phyloP scores from a whole-genome alignment of 2,113 vertebrate species.

The Grus americana region DNA sequence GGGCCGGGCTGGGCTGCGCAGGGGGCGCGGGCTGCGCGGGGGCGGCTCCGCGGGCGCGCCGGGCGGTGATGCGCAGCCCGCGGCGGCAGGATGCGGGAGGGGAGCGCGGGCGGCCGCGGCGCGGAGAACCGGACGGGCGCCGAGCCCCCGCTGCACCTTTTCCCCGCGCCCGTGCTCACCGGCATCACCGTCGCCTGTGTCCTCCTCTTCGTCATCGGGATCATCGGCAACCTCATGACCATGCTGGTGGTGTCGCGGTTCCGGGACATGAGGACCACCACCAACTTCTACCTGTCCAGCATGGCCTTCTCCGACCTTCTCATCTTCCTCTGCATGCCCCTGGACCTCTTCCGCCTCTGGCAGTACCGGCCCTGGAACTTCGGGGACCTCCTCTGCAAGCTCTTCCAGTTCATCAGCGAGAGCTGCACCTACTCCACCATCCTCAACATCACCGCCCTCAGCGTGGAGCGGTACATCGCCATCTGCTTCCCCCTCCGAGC shows the following conservation, averaged over 20 bases:
- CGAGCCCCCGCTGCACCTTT: slow-evolving; percentile 73
- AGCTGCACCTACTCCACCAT: slow-evolving; percentile 96
- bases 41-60: not conserved
- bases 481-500: slow-evolving; percentile 94
- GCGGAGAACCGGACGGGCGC: slow-evolving; percentile 57
- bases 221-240: slow-evolving; percentile 91
- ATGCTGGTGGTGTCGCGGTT: slow-evolving; percentile 91
- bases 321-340: slow-evolving; percentile 95
- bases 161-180: slow-evolving; percentile 87
- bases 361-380: slow-evolving; percentile 94
- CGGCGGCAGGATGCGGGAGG: slow-evolving; percentile 80
- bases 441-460: slow-evolving; percentile 94
- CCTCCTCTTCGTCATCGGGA: slow-evolving; percentile 86
- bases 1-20: not conserved
- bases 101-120: slow-evolving; percentile 62
- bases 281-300: slow-evolving; percentile 95
- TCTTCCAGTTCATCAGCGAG: slow-evolving; percentile 96
- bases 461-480: slow-evolving; percentile 94
- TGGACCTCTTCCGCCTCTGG: slow-evolving; percentile 95
- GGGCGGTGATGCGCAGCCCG: slow-evolving; percentile 37
- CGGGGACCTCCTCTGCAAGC: slow-evolving; percentile 91
- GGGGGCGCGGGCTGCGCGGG: not conserved
- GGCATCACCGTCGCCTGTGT: slow-evolving; percentile 86
- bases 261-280: slow-evolving; percentile 94
- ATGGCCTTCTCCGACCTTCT: slow-evolving; percentile 97